Conservation (phyloP, 2,888 invertebrate species). For the Halictus ligatus region DNA sequence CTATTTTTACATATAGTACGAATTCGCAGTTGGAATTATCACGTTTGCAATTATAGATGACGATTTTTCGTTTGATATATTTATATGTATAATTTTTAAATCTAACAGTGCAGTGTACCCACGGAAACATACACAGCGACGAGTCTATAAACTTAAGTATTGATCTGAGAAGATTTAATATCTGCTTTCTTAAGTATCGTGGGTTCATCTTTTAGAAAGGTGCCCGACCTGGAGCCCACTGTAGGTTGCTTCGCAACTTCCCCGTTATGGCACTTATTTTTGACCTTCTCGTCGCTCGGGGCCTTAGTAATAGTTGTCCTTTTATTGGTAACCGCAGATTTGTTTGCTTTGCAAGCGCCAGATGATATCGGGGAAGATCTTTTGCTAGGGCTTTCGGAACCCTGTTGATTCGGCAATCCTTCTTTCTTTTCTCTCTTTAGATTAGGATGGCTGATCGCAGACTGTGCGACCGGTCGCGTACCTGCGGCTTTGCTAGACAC, state of each 20-base stretch:
- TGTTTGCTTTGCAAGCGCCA: conserved; percentile 67
- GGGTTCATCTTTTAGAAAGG: conserved; percentile 91
- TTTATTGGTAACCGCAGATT: conserved; percentile 65
- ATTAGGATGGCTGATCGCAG: conserved; percentile 61
- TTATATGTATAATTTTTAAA: conserved; percentile 47
- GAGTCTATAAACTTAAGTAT: conserved; percentile 73
- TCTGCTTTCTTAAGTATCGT: conserved; percentile 86
- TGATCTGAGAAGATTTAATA: conserved; percentile 79
- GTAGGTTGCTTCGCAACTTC: conserved; percentile 81
- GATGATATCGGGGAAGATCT: conserved; percentile 81
- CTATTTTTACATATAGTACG: conserved; percentile 65
- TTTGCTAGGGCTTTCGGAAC: conserved; percentile 79
- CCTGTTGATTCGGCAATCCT: conserved; percentile 70
- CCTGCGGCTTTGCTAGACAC: conserved; percentile 56
- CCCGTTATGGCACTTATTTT: conserved; percentile 78
- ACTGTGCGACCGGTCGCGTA: conserved; percentile 68
- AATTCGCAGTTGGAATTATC: conserved; percentile 73
- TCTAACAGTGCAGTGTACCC: conserved; percentile 39
- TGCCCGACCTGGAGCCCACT: conserved; percentile 88
- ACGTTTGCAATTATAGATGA: conserved; percentile 65
- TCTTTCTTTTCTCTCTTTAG: conserved; percentile 76
- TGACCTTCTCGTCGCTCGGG: conserved; percentile 73
- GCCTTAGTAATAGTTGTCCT: conserved; percentile 67
- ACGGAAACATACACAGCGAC: conserved; percentile 45
- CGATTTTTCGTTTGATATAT: conserved; percentile 23